These are phyloP conservation scores for Archegozetes longisetosus DNA, from an alignment of 1,140 invertebrate genomes.

Conservation along the genomic window DNA sequence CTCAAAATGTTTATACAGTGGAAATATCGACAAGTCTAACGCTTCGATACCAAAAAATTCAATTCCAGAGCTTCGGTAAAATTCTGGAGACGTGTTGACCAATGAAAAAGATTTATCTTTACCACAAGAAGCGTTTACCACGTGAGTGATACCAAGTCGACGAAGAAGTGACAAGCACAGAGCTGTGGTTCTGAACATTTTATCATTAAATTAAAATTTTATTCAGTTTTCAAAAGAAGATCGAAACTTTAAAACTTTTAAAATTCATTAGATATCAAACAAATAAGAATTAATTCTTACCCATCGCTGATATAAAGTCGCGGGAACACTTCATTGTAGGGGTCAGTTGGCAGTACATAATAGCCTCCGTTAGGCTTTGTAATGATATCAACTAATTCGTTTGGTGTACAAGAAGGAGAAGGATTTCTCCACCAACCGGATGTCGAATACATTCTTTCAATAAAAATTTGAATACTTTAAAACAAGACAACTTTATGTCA, in stretches of 20 bases:
- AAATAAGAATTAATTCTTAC: conserved; percentile 19
- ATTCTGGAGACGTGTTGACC: conserved; percentile 37
- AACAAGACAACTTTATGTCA: too few species aligned
- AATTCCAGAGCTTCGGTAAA: conserved; percentile 17
- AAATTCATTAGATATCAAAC: background rate
- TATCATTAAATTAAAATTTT: too few species aligned
- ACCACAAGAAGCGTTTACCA: conserved; percentile 32
- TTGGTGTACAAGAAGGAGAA: conserved; percentile 24
- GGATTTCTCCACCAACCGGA: conserved; percentile 4
- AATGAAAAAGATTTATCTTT: conserved; percentile 9
- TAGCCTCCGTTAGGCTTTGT: conserved; percentile 27
- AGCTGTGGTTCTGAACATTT: conserved; percentile 27
- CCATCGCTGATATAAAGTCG: conserved; percentile 22
- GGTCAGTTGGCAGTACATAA: conserved; percentile 27
- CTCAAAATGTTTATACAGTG: conserved; percentile 18
- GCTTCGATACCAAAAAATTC: conserved; percentile 19
- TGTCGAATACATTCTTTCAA: conserved; percentile 8
- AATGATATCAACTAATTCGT: conserved; percentile 29
- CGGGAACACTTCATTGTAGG: conserved; percentile 29
- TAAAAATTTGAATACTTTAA: too few species aligned
- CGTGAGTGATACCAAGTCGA: conserved; percentile 29
- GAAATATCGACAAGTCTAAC: conserved; percentile 15
- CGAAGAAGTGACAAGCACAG: conserved; percentile 26
- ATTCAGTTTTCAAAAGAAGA: background rate
- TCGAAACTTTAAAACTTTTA: conserved; percentile 7